Evolutionary conservation across 2,888 invertebrate genomes (phyloP).

Genomic region (Stomorhina lunata): DNA sequence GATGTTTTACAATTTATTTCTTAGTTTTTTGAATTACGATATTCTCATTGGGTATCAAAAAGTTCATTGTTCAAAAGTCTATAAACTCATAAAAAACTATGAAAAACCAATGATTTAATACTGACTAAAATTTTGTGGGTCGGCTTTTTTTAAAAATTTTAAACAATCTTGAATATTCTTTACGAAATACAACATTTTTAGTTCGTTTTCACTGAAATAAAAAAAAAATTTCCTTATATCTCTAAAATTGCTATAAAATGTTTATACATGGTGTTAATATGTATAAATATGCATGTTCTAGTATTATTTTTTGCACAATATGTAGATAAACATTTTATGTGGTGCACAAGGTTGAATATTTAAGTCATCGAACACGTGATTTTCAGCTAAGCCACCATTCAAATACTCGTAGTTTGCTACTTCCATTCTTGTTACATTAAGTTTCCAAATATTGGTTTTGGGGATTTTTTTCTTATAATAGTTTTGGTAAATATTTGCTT

Average conservation of each 20-base stretch:
- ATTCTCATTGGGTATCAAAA: too few species aligned
- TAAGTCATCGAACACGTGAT: slow-evolving; percentile 56
- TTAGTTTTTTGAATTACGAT: too few species aligned
- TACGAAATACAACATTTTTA: neutral
- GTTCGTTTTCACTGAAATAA: neutral
- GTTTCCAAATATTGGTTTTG: slow-evolving; percentile 40
- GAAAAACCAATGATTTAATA: too few species aligned
- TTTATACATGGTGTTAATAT: neutral
- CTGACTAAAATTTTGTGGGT: too few species aligned
- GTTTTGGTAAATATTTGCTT: slow-evolving; percentile 20
- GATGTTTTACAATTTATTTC: too few species aligned
- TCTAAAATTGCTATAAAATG: neutral
- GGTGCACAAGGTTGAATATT: slow-evolving; percentile 53
- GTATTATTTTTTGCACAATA: neutral
- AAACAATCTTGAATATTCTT: too few species aligned
- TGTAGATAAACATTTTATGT: slow-evolving; percentile 33
- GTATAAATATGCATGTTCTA: too few species aligned
- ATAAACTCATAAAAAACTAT: too few species aligned
- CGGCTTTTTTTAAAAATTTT: too few species aligned
- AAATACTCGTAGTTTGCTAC: slow-evolving; percentile 44
- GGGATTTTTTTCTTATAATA: neutral
- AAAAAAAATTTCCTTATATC: neutral
- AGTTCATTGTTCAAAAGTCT: too few species aligned
- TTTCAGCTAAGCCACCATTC: slow-evolving; percentile 41
- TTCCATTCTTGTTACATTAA: slow-evolving; percentile 18